Evolutionary conservation across 1,140 invertebrate species (phyloP), one percentile per base, ranked within the genome.

Genomic region (Eriosoma lanigerum): DNA sequence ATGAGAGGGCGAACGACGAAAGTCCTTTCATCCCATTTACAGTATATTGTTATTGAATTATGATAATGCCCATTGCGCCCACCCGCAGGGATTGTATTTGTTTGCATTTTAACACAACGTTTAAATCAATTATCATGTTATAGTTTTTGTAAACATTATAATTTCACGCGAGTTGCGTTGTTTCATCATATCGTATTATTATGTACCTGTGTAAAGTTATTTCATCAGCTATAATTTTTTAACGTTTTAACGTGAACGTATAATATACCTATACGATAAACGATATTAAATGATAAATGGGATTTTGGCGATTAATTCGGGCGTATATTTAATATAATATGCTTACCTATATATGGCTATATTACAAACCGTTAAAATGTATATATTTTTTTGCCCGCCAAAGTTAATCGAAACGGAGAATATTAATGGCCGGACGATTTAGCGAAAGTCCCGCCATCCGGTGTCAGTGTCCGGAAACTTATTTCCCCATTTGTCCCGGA

Each of bases 401-500:
- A 52, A 72, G 68, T 72, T 72, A 72, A 72, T 72, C 68, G 48
- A 72, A 72, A 72, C 68, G 46, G 68, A 62, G 50, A 60, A 60
- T 60, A 58, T 44, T 78, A 60, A 60, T 78, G 32, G 21, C 75
- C 54, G 75, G 54, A 78, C 75, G 75, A 60, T 78, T 78, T 78
- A 78, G 56, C 54, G 54, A 78, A 78, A 78, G 75, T 78, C 54
- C 29, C 75, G 56, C 75, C 54, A 78, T 78, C 75, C 75, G 75
- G 75, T 62, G 75, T 58, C 75, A 46, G 75, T 60, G 54, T 56
- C 75, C 75, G 75, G 75, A 78, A 78, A 78, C 75, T 78, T 78
- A 78, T 78, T 78, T 78, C 21, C 75, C 75, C 75, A 78, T 78
- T 78, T 78, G 75, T 78, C 56, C 54, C 56, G 38, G 8, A n/a